These are phyloP conservation scores for Colletes gigas DNA, from an alignment of 1,140 invertebrate genomes.

Conservation along the genomic window DNA sequence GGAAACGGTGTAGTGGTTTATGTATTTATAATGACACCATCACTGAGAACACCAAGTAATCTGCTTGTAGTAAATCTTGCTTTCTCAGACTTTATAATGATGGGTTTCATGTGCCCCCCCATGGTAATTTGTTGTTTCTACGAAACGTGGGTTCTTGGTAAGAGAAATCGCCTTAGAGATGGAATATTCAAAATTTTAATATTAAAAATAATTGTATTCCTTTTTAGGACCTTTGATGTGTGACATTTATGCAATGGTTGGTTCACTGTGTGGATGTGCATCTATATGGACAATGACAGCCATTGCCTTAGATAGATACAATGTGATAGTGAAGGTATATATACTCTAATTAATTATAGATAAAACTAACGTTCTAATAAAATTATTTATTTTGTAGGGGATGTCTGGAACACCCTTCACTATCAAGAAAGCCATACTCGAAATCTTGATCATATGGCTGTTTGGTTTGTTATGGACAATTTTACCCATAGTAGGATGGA, in stretches of 20 bases:
- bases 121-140: slow-evolving; percentile 93
- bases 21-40: slow-evolving; percentile 89
- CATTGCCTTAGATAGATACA: slow-evolving; percentile 91
- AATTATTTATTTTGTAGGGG: slow-evolving; percentile 73
- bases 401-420: slow-evolving; percentile 87
- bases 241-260: slow-evolving; percentile 90
- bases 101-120: slow-evolving; percentile 90
- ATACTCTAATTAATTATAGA: neutral
- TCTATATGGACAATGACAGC: slow-evolving; percentile 93
- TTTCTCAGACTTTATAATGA: slow-evolving; percentile 94
- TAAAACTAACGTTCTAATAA: neutral
- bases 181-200: neutral
- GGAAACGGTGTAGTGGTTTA: slow-evolving; percentile 94
- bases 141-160: slow-evolving; percentile 92
- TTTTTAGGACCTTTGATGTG: slow-evolving; percentile 88
- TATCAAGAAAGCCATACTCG: slow-evolving; percentile 84
- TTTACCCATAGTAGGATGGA: slow-evolving; percentile 90
- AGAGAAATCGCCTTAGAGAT: slow-evolving; percentile 5
- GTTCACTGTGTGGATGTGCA: slow-evolving; percentile 89
- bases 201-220: neutral
- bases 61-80: slow-evolving; percentile 92
- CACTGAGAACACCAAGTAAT: slow-evolving; percentile 91
- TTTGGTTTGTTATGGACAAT: slow-evolving; percentile 86
- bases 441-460: slow-evolving; percentile 87
- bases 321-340: slow-evolving; percentile 88